These are phyloP conservation scores for Mustelus asterias DNA, from an alignment of 2,113 vertebrate genomes.

Conservation along the genomic window DNA sequence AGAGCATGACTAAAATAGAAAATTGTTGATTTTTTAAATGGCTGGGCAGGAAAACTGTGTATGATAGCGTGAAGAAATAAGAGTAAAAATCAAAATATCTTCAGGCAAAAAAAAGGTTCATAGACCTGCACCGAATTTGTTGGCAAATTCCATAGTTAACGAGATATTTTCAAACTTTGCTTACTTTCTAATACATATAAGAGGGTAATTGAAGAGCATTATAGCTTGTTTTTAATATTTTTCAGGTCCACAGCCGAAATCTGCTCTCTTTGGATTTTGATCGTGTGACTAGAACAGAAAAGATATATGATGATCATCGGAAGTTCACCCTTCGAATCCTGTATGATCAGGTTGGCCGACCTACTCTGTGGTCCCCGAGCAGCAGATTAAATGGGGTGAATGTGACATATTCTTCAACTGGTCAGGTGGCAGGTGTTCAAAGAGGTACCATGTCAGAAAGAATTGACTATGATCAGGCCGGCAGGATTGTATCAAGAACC, in stretches of 20 bases:
- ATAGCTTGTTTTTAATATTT: conserved; percentile 1
- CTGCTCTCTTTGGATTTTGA: conserved; percentile 92
- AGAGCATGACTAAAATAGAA: neutral
- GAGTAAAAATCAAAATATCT: neutral
- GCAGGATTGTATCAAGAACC: conserved; percentile 83
- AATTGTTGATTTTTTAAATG: neutral
- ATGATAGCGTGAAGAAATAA: neutral
- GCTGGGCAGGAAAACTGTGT: too few species aligned
- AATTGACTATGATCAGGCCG: conserved; percentile 90
- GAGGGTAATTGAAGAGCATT: conserved; percentile 10
- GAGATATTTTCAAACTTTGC: neutral
- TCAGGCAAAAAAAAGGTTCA: neutral
- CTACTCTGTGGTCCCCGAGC: conserved; percentile 94
- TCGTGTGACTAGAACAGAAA: conserved; percentile 94
- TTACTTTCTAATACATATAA: conserved; percentile 32
- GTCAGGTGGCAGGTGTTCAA: conserved; percentile 87
- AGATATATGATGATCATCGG: conserved; percentile 96
- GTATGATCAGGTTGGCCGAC: conserved; percentile 83
- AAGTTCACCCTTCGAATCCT: conserved; percentile 94
- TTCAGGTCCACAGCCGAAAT: conserved; percentile 93
- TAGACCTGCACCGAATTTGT: neutral
- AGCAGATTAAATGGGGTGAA: conserved; percentile 91
- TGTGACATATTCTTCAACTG: conserved; percentile 83
- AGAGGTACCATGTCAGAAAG: conserved; percentile 95
- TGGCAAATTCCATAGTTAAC: neutral